phyloP scores from a whole-genome alignment of 2,888 invertebrate species.

The Drosophila fungiperda region DNA sequence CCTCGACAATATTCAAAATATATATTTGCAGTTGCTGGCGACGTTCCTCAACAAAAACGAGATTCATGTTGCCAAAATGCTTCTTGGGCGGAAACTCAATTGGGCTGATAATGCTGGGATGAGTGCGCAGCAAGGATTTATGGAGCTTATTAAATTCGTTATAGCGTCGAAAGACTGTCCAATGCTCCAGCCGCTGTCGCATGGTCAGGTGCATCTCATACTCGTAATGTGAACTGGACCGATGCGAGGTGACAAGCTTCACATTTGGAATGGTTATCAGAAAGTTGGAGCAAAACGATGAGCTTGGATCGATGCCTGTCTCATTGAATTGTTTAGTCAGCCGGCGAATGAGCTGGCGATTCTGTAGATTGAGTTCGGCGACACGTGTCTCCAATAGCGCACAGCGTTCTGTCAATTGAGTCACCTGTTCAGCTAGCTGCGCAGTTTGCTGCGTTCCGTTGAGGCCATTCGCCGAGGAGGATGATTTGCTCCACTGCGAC shows the following conservation, averaged over 20 bases:
- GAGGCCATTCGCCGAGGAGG: conserved; percentile 73
- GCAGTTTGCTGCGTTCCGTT: conserved; percentile 53
- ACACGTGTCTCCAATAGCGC: conserved; percentile 82
- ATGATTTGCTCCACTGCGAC: conserved; percentile 83
- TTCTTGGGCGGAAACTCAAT: conserved; percentile 98
- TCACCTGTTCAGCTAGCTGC: conserved; percentile 77
- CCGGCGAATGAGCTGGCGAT: conserved; percentile 81
- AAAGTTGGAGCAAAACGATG: conserved; percentile 82
- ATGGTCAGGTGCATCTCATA: conserved; percentile 85
- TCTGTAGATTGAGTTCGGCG: conserved; percentile 83
- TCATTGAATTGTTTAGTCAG: conserved; percentile 81
- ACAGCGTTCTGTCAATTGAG: conserved; percentile 81
- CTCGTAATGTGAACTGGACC: conserved; percentile 75
- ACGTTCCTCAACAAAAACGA: conserved; percentile 94
- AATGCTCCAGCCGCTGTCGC: conserved; percentile 89
- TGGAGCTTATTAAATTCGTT: conserved; percentile 96
- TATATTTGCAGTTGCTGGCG: conserved; percentile 94
- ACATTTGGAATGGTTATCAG: conserved; percentile 84
- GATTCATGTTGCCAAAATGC: conserved; percentile 95
- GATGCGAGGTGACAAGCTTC: conserved; percentile 73
- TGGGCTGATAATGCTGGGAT: conserved; percentile 91
- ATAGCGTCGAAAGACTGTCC: conserved; percentile 98
- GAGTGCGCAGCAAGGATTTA: conserved; percentile 91
- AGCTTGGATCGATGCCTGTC: conserved; percentile 80
- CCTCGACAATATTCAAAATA: conserved; percentile 92